phyloP scores from a whole-genome alignment of 1,140 invertebrate species.

The Asbolus verrucosus region DNA sequence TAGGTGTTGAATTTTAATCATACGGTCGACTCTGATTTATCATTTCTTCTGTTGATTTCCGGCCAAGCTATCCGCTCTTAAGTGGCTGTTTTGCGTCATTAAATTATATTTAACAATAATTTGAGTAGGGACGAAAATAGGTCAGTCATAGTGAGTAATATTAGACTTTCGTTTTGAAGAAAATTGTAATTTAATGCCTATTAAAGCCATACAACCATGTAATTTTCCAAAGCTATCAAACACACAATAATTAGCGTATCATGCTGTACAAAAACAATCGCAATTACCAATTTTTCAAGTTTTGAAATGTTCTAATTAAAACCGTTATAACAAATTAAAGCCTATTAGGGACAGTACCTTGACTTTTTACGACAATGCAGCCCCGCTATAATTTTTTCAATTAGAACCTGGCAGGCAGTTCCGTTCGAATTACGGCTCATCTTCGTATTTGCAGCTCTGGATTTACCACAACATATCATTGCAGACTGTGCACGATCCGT shows the following conservation, averaged over 20 bases:
- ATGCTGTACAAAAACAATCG: slow-evolving; percentile 25
- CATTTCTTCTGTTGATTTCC: neutral
- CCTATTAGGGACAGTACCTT: slow-evolving; percentile 1
- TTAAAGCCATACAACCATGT: slow-evolving; percentile 44
- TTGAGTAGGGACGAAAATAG: slow-evolving; percentile 12
- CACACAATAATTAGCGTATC: slow-evolving; percentile 46
- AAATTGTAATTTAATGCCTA: slow-evolving; percentile 48
- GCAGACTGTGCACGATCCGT: slow-evolving; percentile 40
- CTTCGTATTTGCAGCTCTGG: slow-evolving; percentile 26
- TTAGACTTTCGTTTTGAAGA: slow-evolving; percentile 42
- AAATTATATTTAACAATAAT: slow-evolving; percentile 9
- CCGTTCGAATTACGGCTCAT: slow-evolving; percentile 20
- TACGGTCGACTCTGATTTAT: too few species aligned
- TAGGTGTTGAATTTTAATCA: too few species aligned
- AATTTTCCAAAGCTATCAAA: slow-evolving; percentile 44
- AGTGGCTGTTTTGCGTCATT: slow-evolving; percentile 10
- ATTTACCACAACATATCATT: slow-evolving; percentile 50
- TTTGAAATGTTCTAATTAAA: slow-evolving; percentile 26
- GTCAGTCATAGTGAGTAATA: slow-evolving; percentile 26
- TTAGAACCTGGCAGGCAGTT: slow-evolving; percentile 9
- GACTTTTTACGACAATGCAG: slow-evolving; percentile 37
- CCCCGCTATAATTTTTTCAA: slow-evolving; percentile 9
- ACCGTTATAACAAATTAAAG: slow-evolving; percentile 18
- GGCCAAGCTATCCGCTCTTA: neutral
- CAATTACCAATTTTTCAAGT: slow-evolving; percentile 27